Evolutionary conservation across 2,888 invertebrate species (phyloP).

Genomic region (Drosophila pullipes): DNA sequence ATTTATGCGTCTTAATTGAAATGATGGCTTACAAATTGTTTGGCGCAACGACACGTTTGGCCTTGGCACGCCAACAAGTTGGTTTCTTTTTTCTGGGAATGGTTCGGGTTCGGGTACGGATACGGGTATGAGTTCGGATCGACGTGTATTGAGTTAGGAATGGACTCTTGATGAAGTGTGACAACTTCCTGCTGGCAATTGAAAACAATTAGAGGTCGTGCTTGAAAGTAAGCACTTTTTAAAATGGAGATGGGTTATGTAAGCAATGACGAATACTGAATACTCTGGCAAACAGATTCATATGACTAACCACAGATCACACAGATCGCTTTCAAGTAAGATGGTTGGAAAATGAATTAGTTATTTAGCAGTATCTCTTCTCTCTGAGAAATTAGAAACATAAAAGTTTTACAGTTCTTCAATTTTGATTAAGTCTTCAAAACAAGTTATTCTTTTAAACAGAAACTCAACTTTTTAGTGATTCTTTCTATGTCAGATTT

Average conservation of each 20-base stretch:
- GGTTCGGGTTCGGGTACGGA: background rate
- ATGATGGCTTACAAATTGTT: constrained; percentile 81
- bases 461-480: background rate
- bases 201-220: constrained; percentile 7
- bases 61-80: constrained; percentile 46
- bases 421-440: background rate
- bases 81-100: constrained; percentile 43
- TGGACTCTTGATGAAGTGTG: constrained; percentile 28
- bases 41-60: constrained; percentile 52
- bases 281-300: background rate
- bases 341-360: background rate
- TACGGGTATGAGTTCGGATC: background rate
- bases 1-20: constrained; percentile 81
- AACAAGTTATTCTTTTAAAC: background rate
- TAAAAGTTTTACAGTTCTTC: background rate
- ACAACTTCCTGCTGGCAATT: constrained; percentile 53
- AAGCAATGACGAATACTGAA: background rate
- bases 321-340: background rate
- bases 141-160: constrained; percentile 36
- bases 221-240: constrained; percentile 1
- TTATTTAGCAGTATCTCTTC: background rate
- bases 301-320: background rate
- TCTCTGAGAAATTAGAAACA: background rate
- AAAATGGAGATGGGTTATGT: background rate
- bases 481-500: background rate